Base-by-base conservation (phyloP, 2,888 invertebrate species). In the Lasioglossum lativentre region DNA sequence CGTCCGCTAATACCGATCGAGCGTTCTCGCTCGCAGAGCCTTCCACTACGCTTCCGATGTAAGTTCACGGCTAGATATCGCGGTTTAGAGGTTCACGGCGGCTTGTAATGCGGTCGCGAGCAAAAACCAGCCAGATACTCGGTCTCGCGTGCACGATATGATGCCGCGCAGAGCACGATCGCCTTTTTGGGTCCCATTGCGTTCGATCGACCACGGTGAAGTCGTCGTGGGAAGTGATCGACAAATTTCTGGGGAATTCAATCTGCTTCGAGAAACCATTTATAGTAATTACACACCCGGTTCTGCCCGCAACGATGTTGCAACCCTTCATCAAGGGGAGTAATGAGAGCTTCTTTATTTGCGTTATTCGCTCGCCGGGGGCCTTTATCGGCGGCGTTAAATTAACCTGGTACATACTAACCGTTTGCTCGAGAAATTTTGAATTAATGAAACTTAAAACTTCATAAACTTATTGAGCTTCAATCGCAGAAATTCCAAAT, bases 1-100 rank as follows among this genome's bases (percentile, higher is more conserved):
- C 19, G 71, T 45, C 38, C 71, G 59, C 83, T 86, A 84, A 83
- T 84, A 68, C 86, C 83, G 81, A 83, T 85, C 83, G 77, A 56
- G 68, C 75, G 75, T 75, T 84, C 84, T 73, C 72, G 40, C 73
- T 70, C 74, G 27, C 76, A 59, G 52, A 56, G 75, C 63, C 82
- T 56, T 59, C 56, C 78, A 45, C 56, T 77, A 42, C 59, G 59
- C 80, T 45, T 78, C 63, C 45, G 34, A 75, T 71, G 30, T 40
- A 76, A 75, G 56, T 79, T 83, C 74, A 47, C 78, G 71, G 78
- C 68, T 78, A 78, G 82, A 76, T 86, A 78, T 68, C 68, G 73
- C 78, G 52, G 72, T 75, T 71, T 75, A 74, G 47, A 40, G 63
- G 66, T 77, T 86, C 71, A 66, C 70, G 27, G 68, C 47, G 38